Evolutionary conservation across 2,888 invertebrate species (phyloP).

Genomic region (Sthenelais limicola): DNA sequence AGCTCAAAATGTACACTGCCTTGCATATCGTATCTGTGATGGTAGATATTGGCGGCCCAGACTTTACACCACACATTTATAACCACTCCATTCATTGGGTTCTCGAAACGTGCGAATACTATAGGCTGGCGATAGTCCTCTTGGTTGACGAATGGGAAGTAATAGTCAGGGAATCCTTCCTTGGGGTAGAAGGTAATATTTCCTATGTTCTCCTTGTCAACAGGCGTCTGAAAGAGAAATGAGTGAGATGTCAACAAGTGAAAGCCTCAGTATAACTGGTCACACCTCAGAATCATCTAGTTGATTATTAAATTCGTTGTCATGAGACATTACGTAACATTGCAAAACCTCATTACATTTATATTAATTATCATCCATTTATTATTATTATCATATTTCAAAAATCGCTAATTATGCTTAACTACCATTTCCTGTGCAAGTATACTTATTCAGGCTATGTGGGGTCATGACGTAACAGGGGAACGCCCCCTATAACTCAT

Average conservation of each 20-base stretch:
- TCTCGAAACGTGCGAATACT: slow-evolving; percentile 73
- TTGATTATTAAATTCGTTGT: no score
- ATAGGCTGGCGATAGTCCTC: slow-evolving; percentile 73
- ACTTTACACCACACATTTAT: slow-evolving; percentile 73
- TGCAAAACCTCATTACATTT: no score
- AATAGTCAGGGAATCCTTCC: slow-evolving; percentile 78
- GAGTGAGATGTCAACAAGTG: neutral
- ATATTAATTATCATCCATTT: no score
- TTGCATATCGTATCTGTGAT: slow-evolving; percentile 89
- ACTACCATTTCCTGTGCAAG: no score
- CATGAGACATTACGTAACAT: no score
- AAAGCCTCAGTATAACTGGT: no score
- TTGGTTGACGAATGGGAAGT: slow-evolving; percentile 74
- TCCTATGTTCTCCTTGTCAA: slow-evolving; percentile 87
- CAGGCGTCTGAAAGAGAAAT: slow-evolving; percentile 30
- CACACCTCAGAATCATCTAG: no score
- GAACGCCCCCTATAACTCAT: no score
- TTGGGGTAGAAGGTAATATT: slow-evolving; percentile 82
- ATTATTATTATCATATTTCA: no score
- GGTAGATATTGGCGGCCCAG: slow-evolving; percentile 71
- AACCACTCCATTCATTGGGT: slow-evolving; percentile 70
- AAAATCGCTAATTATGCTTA: no score
- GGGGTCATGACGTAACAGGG: no score
- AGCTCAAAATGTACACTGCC: slow-evolving; percentile 96
- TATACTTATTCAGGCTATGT: no score